These are phyloP conservation scores for Elanus axillaris DNA, from an alignment of 2,113 vertebrate species.

Conservation along the genomic window DNA sequence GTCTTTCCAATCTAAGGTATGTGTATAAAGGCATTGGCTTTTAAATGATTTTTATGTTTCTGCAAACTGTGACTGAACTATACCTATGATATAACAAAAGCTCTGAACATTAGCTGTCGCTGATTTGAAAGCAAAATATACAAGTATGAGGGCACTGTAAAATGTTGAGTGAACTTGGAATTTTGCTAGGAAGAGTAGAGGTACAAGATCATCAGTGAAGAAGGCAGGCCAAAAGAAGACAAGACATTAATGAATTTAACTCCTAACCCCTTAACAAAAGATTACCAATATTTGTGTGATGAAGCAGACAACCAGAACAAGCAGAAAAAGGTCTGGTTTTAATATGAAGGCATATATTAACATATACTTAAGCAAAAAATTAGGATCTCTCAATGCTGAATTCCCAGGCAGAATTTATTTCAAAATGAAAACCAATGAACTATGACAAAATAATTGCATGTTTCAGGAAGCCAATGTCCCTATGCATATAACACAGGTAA, in stretches of 20 bases:
- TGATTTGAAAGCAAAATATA: background rate
- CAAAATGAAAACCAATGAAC: background rate
- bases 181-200: background rate
- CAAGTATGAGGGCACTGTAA: background rate
- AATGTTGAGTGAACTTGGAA: background rate
- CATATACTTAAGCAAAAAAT: background rate
- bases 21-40: background rate
- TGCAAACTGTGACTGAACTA: background rate
- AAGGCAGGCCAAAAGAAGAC: background rate
- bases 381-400: background rate
- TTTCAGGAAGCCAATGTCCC: background rate
- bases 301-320: background rate
- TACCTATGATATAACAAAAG: background rate
- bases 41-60: background rate
- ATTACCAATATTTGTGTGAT: background rate
- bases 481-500: background rate
- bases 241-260: background rate
- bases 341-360: background rate
- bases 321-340: background rate
- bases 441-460: background rate
- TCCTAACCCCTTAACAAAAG: background rate
- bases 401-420: background rate
- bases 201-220: background rate
- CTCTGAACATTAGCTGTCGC: background rate
- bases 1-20: background rate